Evolutionary conservation across 2,113 vertebrate genomes (phyloP).

Genomic region (Silurus asotus): DNA sequence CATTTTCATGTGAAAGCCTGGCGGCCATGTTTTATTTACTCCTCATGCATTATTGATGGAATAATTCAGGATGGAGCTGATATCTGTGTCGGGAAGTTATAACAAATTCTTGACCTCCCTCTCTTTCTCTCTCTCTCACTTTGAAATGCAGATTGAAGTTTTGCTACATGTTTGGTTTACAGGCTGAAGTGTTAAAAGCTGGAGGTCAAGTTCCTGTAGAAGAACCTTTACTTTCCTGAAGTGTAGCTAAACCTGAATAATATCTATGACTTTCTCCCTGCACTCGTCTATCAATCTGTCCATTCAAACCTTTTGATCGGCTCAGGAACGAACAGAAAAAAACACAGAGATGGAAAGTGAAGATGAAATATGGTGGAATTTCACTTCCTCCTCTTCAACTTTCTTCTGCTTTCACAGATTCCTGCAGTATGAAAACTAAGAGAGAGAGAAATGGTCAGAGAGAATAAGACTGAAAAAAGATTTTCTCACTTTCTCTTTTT

Average conservation of each 20-base stretch:
- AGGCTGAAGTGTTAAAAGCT: not conserved
- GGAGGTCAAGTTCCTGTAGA: not conserved
- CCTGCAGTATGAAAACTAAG: not conserved
- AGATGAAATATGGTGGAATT: not conserved
- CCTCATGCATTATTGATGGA: constrained; percentile 70
- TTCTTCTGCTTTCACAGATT: not conserved
- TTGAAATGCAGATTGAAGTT: not conserved
- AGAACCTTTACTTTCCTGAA: not conserved
- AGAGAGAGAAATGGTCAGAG: too few species aligned
- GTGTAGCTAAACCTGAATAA: not conserved
- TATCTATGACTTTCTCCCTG: not conserved
- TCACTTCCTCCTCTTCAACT: not conserved
- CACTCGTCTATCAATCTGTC: not conserved
- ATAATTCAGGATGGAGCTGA: constrained; percentile 61
- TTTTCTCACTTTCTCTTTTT: too few species aligned
- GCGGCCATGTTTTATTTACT: constrained; percentile 76
- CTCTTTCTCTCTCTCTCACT: constrained; percentile 6
- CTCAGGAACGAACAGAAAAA: not conserved
- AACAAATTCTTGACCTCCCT: constrained; percentile 49
- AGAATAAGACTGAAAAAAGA: too few species aligned
- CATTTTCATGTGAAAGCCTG: constrained; percentile 57
- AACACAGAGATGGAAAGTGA: not conserved
- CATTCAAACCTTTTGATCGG: not conserved
- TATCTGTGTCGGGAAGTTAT: constrained; percentile 58
- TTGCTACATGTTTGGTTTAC: not conserved